A percentile compares a stretch with the other conserved stretches of the same genome.
Conservation (phyloP, 2,888 invertebrate species). For the Acholoe squamosa region DNA sequence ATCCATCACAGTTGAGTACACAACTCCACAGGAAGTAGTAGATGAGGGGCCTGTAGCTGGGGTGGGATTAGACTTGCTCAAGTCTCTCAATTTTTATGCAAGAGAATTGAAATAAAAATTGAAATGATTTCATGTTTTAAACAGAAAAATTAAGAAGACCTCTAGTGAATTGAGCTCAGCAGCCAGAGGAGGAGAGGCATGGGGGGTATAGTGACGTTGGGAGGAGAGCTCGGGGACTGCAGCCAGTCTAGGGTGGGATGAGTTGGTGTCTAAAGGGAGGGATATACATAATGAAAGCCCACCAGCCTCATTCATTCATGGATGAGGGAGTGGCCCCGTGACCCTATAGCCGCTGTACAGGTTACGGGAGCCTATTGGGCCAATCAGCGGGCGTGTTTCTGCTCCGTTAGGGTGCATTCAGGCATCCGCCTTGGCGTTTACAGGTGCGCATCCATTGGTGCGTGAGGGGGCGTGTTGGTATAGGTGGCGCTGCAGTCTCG, state of each 20-base stretch:
- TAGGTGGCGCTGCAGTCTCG: neutral
- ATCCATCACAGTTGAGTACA: conserved; percentile 6
- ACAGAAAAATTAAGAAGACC: too few species aligned
- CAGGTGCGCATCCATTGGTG: neutral
- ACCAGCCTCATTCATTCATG: neutral
- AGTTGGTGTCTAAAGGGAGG: neutral
- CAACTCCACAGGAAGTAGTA: neutral
- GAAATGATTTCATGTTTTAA: too few species aligned
- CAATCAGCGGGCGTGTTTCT: conserved; percentile 12
- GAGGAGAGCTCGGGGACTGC: too few species aligned
- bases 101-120: too few species aligned
- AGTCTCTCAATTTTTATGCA: too few species aligned
- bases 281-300: neutral
- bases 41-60: neutral
- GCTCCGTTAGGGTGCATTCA: neutral
- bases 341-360: too few species aligned
- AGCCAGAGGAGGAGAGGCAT: too few species aligned
- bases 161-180: too few species aligned
- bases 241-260: neutral
- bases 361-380: neutral
- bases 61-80: neutral
- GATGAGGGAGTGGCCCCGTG: neutral
- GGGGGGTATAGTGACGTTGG: too few species aligned
- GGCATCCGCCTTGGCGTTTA: neutral
- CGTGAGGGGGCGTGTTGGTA: neutral